Evolutionary conservation across 2,113 vertebrate genomes (phyloP).

Genomic region (Notarius lentiginosus): DNA sequence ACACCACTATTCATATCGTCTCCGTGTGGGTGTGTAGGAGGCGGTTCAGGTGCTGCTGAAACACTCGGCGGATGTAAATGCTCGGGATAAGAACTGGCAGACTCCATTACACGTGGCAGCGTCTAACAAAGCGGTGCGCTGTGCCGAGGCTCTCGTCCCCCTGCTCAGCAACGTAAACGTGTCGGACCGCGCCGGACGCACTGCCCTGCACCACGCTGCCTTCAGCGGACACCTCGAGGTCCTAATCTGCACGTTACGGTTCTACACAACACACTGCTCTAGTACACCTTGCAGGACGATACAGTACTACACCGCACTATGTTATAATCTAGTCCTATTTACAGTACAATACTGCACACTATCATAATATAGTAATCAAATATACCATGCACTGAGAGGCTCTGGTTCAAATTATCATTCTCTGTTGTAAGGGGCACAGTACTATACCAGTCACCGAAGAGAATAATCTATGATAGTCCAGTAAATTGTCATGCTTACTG

Average conservation of each 20-base stretch:
- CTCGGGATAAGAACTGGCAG: conserved; percentile 98
- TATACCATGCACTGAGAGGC: too few relatives aligned
- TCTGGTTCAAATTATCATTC: too few relatives aligned
- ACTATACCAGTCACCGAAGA: too few relatives aligned
- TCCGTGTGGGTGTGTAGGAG: conserved; percentile 74
- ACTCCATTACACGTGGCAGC: conserved; percentile 95
- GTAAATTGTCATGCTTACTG: too few relatives aligned
- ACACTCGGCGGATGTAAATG: conserved; percentile 97
- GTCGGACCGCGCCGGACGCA: conserved; percentile 92
- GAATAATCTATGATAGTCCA: too few relatives aligned
- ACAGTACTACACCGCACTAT: background rate
- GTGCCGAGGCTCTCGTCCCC: conserved; percentile 93
- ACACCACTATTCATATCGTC: background rate
- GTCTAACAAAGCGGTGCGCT: conserved; percentile 95
- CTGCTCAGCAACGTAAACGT: conserved; percentile 96
- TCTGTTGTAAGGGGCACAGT: too few relatives aligned
- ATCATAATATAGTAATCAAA: too few relatives aligned
- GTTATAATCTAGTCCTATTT: background rate
- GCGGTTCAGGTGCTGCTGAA: conserved; percentile 96
- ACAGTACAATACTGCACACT: background rate
- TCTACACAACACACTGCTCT: background rate
- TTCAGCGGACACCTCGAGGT: conserved; percentile 97
- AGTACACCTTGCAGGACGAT: background rate
- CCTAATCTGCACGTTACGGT: conserved; percentile 15
- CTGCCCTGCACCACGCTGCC: conserved; percentile 93